These are phyloP conservation scores for Vulpes vulpes DNA, from an alignment of 2,113 vertebrate genomes.

Conservation along the genomic window DNA sequence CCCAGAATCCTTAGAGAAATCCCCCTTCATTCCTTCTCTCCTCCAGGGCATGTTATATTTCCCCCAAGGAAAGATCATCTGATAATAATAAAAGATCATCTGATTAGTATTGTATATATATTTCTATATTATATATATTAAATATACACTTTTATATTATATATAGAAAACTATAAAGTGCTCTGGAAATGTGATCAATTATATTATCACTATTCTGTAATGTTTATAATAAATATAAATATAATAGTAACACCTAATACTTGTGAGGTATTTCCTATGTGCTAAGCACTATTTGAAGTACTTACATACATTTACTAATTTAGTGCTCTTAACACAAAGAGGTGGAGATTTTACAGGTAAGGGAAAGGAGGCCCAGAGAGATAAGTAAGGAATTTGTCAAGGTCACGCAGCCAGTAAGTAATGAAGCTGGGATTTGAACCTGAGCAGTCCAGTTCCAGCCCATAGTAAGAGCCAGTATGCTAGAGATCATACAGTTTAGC, in stretches of 20 bases:
- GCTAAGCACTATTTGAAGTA: background rate
- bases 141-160: too few relatives aligned
- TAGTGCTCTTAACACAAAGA: background rate
- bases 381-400: background rate
- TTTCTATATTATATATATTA: too few relatives aligned
- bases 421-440: background rate
- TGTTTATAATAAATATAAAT: background rate
- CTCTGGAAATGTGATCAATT: background rate
- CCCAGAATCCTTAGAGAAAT: constrained; percentile 19
- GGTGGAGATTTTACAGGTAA: background rate
- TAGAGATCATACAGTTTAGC: background rate
- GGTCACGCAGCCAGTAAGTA: background rate
- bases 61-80: background rate
- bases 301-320: background rate
- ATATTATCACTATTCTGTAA: background rate
- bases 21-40: background rate
- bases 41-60: background rate
- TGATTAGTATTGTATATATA: too few relatives aligned
- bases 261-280: background rate
- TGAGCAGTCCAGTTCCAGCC: background rate
- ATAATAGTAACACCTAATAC: background rate
- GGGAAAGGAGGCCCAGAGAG: background rate
- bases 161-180: background rate
- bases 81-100: background rate
- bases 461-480: background rate